Evolutionary conservation across 2,888 invertebrate species (phyloP), one percentile per base, ranked within the genome.

Genomic region (Sisyra nigra): DNA sequence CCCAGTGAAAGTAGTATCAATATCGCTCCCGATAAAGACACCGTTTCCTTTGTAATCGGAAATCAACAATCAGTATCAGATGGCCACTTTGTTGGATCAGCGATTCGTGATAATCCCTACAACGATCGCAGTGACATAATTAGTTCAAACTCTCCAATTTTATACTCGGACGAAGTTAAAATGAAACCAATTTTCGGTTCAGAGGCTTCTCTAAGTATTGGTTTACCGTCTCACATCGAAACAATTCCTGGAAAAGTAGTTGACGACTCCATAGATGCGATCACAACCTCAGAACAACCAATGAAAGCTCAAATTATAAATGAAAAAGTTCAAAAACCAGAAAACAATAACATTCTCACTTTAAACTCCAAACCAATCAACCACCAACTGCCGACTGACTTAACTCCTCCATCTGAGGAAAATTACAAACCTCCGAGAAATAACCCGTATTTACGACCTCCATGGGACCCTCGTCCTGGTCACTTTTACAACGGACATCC

Each of bases 1-100:
- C 70, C 74, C 5, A 72, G 72, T 49, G 71, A 72, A n/a, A 76
- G 72, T 48, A 76, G 73, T 46, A 69, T 76, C 19, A 69, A 72
- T 24, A 73, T 76, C 37, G 71, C 74, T 0, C 74, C 72, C 1
- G 71, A 72, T 41, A 75, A 76, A 53, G 70, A 76, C 45, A 74
- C 72, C 1, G 74, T 76, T 1, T 71, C 74, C 0, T 76, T 76
- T 52, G 73, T 77, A 1, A 61, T 76, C 1, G 75, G 76, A 3
- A 71, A 76, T 50, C 70, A 73, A 44, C 76, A 76, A 51, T 70
- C 69, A 45, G 72, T 75, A 1, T 65, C 63, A 24, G 58, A 54
- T 3, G 64, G 63, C 37, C 59, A 62, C 17, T 63, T 62, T 13
- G 55, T 64, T 9, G 71, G 67, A 1, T 63, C 62, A 2, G 60